These are phyloP conservation scores for Ancistrus triradiatus DNA, from an alignment of 2,113 vertebrate genomes.

Conservation along the genomic window DNA sequence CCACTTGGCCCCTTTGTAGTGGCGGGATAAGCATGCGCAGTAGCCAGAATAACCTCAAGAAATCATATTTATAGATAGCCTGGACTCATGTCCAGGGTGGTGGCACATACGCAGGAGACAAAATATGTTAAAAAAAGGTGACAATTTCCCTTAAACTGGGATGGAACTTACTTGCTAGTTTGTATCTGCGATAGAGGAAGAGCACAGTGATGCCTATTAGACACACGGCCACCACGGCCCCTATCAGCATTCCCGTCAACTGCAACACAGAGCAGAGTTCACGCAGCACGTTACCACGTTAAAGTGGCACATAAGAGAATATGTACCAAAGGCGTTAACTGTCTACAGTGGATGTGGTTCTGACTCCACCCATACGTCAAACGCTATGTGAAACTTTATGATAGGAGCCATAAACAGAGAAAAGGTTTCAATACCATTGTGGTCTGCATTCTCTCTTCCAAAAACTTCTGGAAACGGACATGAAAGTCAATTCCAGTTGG, in stretches of 20 bases:
- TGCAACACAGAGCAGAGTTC: constrained; percentile 52
- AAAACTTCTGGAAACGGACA: constrained; percentile 71
- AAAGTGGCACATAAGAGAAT: neutral
- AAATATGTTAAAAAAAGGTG: too few relatives aligned
- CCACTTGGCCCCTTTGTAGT: too few relatives aligned
- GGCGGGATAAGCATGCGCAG: too few relatives aligned
- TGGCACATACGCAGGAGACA: too few relatives aligned
- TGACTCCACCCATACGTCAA: too few relatives aligned
- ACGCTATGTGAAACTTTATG: too few relatives aligned
- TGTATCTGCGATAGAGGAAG: constrained; percentile 75
- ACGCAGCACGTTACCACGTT: neutral
- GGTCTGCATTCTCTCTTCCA: constrained; percentile 80
- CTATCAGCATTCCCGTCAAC: constrained; percentile 81
- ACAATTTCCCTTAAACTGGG: too few relatives aligned
- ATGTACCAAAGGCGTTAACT: neutral
- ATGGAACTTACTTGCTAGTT: constrained; percentile 72
- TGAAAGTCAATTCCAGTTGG: constrained; percentile 56
- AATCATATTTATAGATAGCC: too few relatives aligned
- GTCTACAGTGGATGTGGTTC: too few relatives aligned
- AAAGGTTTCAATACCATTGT: constrained; percentile 76
- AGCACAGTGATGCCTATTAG: constrained; percentile 73
- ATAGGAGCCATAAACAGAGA: neutral
- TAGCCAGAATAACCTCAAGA: too few relatives aligned
- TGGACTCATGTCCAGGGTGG: too few relatives aligned
- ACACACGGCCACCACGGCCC: constrained; percentile 70